Conservation (phyloP, 2,888 invertebrate species). For the Lasiommata megera region DNA sequence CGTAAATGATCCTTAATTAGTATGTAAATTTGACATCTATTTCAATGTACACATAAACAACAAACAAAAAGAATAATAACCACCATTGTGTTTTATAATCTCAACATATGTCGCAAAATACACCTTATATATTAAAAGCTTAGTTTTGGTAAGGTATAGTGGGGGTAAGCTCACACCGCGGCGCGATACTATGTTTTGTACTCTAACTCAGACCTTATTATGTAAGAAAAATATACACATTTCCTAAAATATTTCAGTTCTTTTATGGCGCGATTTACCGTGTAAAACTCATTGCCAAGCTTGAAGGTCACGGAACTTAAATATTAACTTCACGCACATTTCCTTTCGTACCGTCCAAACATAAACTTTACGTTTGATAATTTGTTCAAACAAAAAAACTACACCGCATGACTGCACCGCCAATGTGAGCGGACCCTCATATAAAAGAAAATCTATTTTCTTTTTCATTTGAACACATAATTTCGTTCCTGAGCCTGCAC, state of each 20-base stretch:
- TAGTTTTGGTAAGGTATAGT: neutral
- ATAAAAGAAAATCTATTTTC: slow-evolving; percentile 50
- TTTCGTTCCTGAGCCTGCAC: slow-evolving; percentile 54
- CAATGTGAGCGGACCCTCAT: slow-evolving; percentile 7
- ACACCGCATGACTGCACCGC: too few species aligned
- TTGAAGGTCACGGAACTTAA: too few species aligned
- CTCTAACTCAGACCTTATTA: neutral
- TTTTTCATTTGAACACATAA: slow-evolving; percentile 63
- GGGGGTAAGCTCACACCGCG: neutral
- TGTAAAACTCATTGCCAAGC: too few species aligned
- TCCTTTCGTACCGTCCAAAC: neutral
- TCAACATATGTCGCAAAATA: slow-evolving; percentile 36
- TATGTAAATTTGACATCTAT: slow-evolving; percentile 14
- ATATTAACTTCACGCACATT: too few species aligned
- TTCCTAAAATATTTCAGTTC: neutral
- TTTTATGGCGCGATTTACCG: too few species aligned
- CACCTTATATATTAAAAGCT: neutral
- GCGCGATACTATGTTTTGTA: neutral
- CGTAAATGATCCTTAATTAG: neutral
- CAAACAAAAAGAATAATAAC: slow-evolving; percentile 41
- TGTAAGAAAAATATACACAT: neutral
- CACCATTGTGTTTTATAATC: slow-evolving; percentile 52
- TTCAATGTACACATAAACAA: slow-evolving; percentile 32
- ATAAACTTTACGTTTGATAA: too few species aligned
- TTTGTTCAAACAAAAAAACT: too few species aligned